A percentile compares a stretch with the other conserved stretches of the same genome.
Conservation (phyloP, 2,797 vertebrate genomes). For the Liparis tanakae region DNA sequence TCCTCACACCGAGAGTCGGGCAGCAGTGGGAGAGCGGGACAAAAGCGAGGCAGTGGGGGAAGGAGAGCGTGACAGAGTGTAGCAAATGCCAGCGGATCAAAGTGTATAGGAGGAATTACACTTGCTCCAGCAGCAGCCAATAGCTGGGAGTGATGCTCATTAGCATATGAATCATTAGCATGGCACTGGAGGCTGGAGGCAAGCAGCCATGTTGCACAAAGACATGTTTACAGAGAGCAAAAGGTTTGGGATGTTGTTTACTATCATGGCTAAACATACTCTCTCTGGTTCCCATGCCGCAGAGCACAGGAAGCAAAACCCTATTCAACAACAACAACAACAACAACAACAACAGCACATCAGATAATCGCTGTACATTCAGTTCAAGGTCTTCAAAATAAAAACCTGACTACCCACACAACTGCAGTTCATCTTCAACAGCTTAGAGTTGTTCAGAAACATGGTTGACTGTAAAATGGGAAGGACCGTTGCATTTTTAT, state of each 20-base stretch:
- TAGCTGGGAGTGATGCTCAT: constrained; percentile 62
- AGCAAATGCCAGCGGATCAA: constrained; percentile 55
- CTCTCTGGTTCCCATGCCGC: constrained; percentile 14
- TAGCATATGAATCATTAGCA: constrained; percentile 80
- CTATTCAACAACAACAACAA: constrained; percentile 24
- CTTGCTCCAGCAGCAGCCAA: constrained; percentile 45
- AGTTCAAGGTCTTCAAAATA: constrained; percentile 55
- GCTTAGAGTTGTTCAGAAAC: neutral
- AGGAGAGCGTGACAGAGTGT: constrained; percentile 18
- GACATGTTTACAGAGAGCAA: constrained; percentile 61
- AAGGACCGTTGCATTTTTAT: constrained; percentile 1
- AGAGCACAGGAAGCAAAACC: constrained; percentile 11
- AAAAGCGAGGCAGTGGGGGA: neutral
- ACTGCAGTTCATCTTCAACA: constrained; percentile 14
- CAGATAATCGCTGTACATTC: constrained; percentile 13
- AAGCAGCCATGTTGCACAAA: constrained; percentile 64
- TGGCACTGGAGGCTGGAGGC: constrained; percentile 53
- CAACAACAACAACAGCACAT: constrained; percentile 27
- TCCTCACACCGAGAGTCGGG: constrained; percentile 26
- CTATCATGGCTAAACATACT: constrained; percentile 54
- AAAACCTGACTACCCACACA: constrained; percentile 27
- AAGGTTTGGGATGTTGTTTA: constrained; percentile 57
- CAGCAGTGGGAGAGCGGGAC: constrained; percentile 9
- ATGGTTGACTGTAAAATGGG: neutral
- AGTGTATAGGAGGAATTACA: constrained; percentile 52